Conservation (phyloP, 2,888 invertebrate genomes). For the Periphyllus acericola region DNA sequence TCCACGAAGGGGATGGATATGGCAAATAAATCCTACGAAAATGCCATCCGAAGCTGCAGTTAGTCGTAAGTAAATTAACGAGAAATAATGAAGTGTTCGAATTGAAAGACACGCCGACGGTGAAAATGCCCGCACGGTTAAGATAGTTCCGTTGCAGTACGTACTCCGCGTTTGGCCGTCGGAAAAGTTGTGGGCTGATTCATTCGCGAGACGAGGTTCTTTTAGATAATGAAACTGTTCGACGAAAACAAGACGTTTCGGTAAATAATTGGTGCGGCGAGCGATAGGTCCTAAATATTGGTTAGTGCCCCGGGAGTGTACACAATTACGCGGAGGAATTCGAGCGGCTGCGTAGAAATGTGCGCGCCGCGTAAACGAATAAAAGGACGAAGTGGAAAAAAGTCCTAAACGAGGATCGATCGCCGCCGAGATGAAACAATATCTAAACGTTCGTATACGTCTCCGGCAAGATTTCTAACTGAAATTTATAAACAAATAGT, state of each 20-base stretch:
- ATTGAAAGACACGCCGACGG: too few species aligned
- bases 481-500: not conserved
- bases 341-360: not conserved
- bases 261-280: not conserved
- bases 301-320: not conserved
- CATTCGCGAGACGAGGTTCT: too few species aligned
- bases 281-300: not conserved
- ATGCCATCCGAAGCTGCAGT: too few species aligned
- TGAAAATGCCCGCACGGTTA: too few species aligned
- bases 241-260: not conserved
- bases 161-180: too few species aligned
- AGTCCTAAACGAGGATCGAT: not conserved
- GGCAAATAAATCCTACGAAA: too few species aligned
- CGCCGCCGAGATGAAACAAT: not conserved
- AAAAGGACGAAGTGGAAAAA: not conserved
- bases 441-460: not conserved
- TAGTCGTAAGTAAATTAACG: too few species aligned
- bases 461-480: not conserved
- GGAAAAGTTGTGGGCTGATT: too few species aligned
- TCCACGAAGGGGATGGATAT: too few species aligned
- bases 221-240: too few species aligned
- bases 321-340: not conserved
- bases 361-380: not conserved
- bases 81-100: too few species aligned
- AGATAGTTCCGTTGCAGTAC: too few species aligned